These are phyloP conservation scores for Archegozetes longisetosus DNA, from an alignment of 1,140 invertebrate genomes.

Conservation along the genomic window DNA sequence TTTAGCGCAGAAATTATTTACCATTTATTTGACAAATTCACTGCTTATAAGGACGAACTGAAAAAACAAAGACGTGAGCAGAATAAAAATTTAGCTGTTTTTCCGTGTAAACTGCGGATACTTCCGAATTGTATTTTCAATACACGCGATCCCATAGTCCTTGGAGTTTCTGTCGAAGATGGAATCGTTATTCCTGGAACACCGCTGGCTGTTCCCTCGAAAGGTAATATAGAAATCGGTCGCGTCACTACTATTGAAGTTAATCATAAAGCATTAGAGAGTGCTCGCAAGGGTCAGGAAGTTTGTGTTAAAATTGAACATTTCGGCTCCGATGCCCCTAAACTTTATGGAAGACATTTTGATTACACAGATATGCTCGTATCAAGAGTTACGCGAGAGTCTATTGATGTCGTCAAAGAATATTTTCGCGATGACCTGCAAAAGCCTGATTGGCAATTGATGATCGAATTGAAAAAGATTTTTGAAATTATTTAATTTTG, in stretches of 20 bases:
- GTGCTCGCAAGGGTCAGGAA: slow-evolving; percentile 86
- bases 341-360: slow-evolving; percentile 96
- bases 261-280: slow-evolving; percentile 64
- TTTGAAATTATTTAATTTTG: slow-evolving; percentile 69
- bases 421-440: slow-evolving; percentile 94
- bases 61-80: slow-evolving; percentile 82
- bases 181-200: slow-evolving; percentile 91
- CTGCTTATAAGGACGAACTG: slow-evolving; percentile 79
- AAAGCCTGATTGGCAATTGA: slow-evolving; percentile 92
- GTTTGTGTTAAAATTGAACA: slow-evolving; percentile 98
- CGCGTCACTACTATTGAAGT: slow-evolving; percentile 85
- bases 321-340: slow-evolving; percentile 85
- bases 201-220: slow-evolving; percentile 85
- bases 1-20: slow-evolving; percentile 99
- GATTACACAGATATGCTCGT: slow-evolving; percentile 85
- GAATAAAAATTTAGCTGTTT: slow-evolving; percentile 89
- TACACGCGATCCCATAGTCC: slow-evolving; percentile 89
- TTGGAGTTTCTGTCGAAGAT: slow-evolving; percentile 87
- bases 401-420: slow-evolving; percentile 96
- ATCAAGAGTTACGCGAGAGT: slow-evolving; percentile 85
- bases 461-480: slow-evolving; percentile 94
- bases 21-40: slow-evolving; percentile 97
- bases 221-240: slow-evolving; percentile 69
- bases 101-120: slow-evolving; percentile 84
- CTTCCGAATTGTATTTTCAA: slow-evolving; percentile 90